A percentile compares a stretch with the other conserved stretches of the same genome.
These are phyloP conservation scores for Platichthys stellatus DNA, from an alignment of 2,113 vertebrate species.

Conservation along the genomic window DNA sequence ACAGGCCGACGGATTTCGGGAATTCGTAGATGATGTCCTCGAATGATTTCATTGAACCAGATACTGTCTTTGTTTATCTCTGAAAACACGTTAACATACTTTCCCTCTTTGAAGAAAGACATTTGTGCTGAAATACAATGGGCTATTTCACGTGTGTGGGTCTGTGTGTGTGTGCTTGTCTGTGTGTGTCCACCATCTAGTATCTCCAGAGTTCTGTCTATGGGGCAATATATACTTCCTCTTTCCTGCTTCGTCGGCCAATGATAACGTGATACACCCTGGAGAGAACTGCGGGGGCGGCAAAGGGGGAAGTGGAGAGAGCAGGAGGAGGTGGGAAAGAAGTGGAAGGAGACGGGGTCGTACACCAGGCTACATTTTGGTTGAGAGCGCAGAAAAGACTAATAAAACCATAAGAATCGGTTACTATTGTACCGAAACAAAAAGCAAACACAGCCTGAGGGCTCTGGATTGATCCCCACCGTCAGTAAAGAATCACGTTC, in stretches of 20 bases:
- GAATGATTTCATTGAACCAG: no score
- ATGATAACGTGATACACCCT: conserved; percentile 74
- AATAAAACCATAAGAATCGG: conserved; percentile 13
- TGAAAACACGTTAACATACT: background rate
- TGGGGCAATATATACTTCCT: conserved; percentile 60
- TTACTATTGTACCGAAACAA: background rate
- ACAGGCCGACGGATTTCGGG: no score
- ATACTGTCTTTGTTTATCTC: background rate
- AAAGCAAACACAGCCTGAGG: background rate
- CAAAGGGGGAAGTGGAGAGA: conserved; percentile 11
- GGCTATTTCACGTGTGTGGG: background rate
- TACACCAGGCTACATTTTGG: background rate
- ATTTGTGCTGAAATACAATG: background rate
- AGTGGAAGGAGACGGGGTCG: background rate
- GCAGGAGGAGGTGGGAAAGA: conserved; percentile 11
- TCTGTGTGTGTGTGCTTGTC: conserved; percentile 11
- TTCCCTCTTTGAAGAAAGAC: background rate
- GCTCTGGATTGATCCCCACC: conserved; percentile 11
- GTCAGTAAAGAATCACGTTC: conserved; percentile 12
- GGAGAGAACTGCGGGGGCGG: conserved; percentile 47
- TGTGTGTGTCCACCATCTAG: conserved; percentile 27
- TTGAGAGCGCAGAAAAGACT: conserved; percentile 10
- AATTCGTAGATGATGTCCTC: no score
- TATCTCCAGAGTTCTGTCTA: conserved; percentile 57
- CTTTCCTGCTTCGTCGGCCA: conserved; percentile 70